These are phyloP conservation scores for Scaptomyza polygonia DNA, from an alignment of 2,888 invertebrate genomes.

Conservation along the genomic window DNA sequence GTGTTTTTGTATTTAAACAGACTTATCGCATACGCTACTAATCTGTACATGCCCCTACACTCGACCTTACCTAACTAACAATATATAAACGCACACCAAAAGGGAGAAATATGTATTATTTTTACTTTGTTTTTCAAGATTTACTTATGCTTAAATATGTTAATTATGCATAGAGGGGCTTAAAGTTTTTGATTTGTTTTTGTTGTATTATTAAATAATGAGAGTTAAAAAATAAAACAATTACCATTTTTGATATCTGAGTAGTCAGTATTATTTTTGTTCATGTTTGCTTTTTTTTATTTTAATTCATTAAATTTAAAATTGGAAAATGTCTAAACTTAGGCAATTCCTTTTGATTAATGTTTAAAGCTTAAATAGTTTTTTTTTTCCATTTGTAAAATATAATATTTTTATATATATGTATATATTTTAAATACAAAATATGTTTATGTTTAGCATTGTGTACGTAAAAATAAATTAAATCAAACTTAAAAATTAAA, in stretches of 20 bases:
- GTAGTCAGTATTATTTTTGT: constrained; percentile 34
- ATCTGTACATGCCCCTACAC: constrained; percentile 60
- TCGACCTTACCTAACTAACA: constrained; percentile 41
- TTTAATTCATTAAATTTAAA: constrained; percentile 45
- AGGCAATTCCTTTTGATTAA: constrained; percentile 60
- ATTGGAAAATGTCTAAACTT: constrained; percentile 51
- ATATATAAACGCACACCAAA: constrained; percentile 46
- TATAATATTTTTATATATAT: constrained; percentile 34
- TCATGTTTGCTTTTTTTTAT: constrained; percentile 22
- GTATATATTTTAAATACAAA: constrained; percentile 63
- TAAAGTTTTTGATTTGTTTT: constrained; percentile 9
- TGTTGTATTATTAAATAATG: background rate
- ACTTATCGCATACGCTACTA: constrained; percentile 52
- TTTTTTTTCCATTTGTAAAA: constrained; percentile 51
- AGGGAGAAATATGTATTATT: constrained; percentile 18
- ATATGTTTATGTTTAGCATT: constrained; percentile 25
- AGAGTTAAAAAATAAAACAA: constrained; percentile 34
- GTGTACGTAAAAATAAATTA: constrained; percentile 41
- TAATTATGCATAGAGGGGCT: constrained; percentile 18
- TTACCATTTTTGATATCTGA: constrained; percentile 43
- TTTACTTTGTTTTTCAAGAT: constrained; percentile 15
- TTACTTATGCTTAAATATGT: constrained; percentile 20
- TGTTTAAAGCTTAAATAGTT: constrained; percentile 74
- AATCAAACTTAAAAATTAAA: constrained; percentile 50
- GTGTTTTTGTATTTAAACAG: constrained; percentile 34